Evolutionary conservation across 2,888 invertebrate species (phyloP).

Genomic region (Alviniconcha strummeri): DNA sequence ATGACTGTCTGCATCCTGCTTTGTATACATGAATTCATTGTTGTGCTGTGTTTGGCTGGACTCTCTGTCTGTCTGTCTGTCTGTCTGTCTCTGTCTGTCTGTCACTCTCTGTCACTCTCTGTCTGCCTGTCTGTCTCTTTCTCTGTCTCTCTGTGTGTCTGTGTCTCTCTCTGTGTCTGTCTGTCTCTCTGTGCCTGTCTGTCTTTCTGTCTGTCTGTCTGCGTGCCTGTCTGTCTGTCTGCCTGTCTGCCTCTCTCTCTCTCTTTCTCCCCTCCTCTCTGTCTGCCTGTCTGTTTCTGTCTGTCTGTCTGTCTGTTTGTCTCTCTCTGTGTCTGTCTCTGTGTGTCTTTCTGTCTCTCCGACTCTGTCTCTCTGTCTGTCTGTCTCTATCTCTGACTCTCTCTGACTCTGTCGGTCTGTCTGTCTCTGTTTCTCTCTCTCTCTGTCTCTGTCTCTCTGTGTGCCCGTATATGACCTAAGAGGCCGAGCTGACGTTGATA

Average conservation of each 20-base stretch:
- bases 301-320: not conserved
- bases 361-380: not conserved
- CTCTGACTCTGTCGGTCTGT: not conserved
- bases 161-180: not conserved
- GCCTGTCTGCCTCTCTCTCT: not conserved
- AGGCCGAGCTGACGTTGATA: not conserved
- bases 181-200: not conserved
- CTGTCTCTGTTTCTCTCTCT: not conserved
- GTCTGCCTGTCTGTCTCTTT: not conserved
- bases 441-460: not conserved
- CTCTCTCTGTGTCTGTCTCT: not conserved
- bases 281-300: not conserved
- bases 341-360: not conserved
- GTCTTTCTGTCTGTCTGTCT: not conserved
- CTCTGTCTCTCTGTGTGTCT: not conserved
- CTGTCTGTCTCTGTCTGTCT: not conserved
- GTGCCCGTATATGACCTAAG: not conserved
- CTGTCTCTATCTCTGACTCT: not conserved
- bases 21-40: not conserved
- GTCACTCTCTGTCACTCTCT: not conserved
- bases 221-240: not conserved
- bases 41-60: not conserved
- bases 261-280: not conserved
- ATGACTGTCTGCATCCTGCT: not conserved
- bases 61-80: not conserved